Evolutionary conservation across 1,140 invertebrate species (phyloP).

Genomic region (Drosophila neocordata): DNA sequence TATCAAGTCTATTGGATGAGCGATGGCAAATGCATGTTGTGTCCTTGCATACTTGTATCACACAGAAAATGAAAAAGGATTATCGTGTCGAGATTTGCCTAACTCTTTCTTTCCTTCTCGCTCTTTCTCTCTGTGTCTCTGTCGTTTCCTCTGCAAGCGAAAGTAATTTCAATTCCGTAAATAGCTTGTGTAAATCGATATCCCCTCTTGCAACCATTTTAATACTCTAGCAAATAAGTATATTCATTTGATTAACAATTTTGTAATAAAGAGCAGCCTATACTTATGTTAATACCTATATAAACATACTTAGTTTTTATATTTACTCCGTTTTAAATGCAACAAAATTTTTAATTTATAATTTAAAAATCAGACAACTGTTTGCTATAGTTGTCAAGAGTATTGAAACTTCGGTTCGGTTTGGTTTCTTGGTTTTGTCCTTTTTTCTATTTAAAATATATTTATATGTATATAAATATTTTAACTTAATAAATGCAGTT

Average conservation of each 20-base stretch:
- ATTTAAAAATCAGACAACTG: too few species aligned
- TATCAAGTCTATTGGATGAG: not conserved
- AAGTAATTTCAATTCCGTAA: constrained; percentile 18
- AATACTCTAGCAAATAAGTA: not conserved
- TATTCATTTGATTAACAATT: not conserved
- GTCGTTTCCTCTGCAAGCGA: constrained; percentile 7
- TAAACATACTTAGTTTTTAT: too few species aligned
- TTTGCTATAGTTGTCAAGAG: not conserved
- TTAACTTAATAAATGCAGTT: constrained; percentile 19
- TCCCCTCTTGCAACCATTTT: constrained; percentile 12
- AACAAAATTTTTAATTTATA: too few species aligned
- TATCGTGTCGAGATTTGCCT: constrained; percentile 30
- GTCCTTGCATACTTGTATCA: constrained; percentile 21
- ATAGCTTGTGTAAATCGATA: constrained; percentile 16
- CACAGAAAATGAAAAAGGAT: constrained; percentile 34
- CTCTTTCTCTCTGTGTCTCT: not conserved
- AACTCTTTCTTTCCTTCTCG: not conserved
- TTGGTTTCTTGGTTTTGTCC: not conserved
- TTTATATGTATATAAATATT: constrained; percentile 15
- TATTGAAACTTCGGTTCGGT: not conserved
- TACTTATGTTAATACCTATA: too few species aligned
- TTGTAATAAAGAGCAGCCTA: not conserved
- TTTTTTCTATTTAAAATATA: constrained; percentile 12
- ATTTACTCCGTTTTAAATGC: too few species aligned
- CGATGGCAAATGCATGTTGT: not conserved